Evolutionary conservation across 2,113 vertebrate species (phyloP).

Genomic region (Rafetus swinhoei): DNA sequence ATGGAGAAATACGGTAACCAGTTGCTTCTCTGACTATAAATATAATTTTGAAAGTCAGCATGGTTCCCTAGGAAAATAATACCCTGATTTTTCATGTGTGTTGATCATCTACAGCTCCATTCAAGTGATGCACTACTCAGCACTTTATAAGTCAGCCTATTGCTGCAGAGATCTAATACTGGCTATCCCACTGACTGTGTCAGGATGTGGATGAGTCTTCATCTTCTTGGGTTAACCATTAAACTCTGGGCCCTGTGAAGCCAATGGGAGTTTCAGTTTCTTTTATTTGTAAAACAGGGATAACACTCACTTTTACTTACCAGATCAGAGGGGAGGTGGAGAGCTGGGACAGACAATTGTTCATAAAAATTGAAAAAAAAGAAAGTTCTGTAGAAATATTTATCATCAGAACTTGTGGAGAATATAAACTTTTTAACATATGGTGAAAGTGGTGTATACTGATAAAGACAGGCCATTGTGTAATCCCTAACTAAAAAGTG

Average conservation of each 20-base stretch:
- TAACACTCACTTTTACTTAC: not conserved
- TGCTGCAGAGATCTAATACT: not conserved
- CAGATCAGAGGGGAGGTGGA: not conserved
- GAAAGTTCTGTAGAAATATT: not conserved
- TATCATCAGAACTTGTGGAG: not conserved
- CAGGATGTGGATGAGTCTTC: not conserved
- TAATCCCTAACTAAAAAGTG: not conserved
- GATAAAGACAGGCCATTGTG: not conserved
- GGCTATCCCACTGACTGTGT: not conserved
- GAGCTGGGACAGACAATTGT: not conserved
- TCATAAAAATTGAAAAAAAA: not conserved
- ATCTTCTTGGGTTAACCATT: not conserved
- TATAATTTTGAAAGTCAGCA: not conserved
- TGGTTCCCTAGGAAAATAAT: not conserved
- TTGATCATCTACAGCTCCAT: not conserved
- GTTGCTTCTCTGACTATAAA: not conserved
- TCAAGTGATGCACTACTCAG: rapidly evolving
- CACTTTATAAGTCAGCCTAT: not conserved
- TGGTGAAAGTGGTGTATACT: rapidly evolving
- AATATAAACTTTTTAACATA: not conserved
- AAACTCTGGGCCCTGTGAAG: not conserved
- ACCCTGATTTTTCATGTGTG: not conserved
- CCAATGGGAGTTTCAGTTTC: not conserved
- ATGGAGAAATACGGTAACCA: not conserved
- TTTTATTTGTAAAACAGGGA: not conserved